phyloP scores from a whole-genome alignment of 2,888 invertebrate genomes.

The Diplolepis rosae region DNA sequence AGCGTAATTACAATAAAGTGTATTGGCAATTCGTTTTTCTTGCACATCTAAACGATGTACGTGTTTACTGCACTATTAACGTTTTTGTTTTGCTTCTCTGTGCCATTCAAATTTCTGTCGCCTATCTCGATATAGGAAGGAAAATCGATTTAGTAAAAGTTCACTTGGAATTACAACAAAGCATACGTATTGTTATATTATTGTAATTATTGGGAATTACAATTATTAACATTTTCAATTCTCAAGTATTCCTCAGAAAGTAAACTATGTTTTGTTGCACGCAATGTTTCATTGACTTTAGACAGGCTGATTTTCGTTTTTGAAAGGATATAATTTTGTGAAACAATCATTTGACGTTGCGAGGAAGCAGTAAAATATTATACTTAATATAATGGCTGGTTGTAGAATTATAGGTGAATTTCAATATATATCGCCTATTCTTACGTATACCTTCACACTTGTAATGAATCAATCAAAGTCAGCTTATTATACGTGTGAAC shows the following conservation, averaged over 20 bases:
- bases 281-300: neutral
- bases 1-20: constrained; percentile 33
- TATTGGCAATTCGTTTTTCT: constrained; percentile 31
- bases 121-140: neutral
- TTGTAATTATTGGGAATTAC: too few species aligned
- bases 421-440: neutral
- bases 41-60: neutral
- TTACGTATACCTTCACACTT: neutral
- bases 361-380: neutral
- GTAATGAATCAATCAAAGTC: constrained; percentile 27
- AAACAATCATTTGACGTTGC: neutral
- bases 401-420: constrained; percentile 6
- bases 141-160: neutral
- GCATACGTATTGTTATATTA: neutral
- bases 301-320: neutral
- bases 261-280: neutral
- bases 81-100: neutral
- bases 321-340: constrained; percentile 11
- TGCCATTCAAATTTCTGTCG: neutral
- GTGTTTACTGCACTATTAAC: constrained; percentile 16
- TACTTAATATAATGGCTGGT: neutral
- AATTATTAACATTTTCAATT: too few species aligned
- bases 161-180: neutral
- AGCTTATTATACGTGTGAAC: constrained; percentile 22
- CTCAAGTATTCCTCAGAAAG: neutral